These are phyloP conservation scores for Astyanax mexicanus DNA, from an alignment of 2,797 vertebrate species.

Conservation along the genomic window DNA sequence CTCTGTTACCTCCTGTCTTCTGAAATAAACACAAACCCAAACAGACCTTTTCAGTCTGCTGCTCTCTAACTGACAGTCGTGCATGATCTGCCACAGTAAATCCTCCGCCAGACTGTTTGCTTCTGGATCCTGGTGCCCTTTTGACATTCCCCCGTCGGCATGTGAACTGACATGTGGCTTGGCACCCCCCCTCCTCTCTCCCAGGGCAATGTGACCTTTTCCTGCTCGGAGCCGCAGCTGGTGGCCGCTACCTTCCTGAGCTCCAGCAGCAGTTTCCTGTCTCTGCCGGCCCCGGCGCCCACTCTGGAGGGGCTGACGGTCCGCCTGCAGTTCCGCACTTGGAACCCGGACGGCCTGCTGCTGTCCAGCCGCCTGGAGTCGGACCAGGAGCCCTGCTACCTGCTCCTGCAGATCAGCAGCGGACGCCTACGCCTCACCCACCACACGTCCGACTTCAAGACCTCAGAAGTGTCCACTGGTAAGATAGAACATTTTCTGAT, in stretches of 20 bases:
- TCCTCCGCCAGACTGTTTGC: constrained; percentile 6
- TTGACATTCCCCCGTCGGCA: constrained; percentile 20
- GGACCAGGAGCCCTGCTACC: constrained; percentile 74
- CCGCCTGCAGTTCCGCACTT: constrained; percentile 95
- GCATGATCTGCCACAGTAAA: constrained; percentile 10
- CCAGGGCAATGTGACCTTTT: constrained; percentile 97
- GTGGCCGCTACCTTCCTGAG: constrained; percentile 91
- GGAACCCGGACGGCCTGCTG: constrained; percentile 92
- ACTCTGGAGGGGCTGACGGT: constrained; percentile 82
- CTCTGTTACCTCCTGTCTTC: background rate
- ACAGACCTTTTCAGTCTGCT: background rate
- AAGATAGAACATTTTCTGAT: constrained; percentile 62
- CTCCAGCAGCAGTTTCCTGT: constrained; percentile 87
- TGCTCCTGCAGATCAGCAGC: constrained; percentile 83
- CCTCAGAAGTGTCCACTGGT: constrained; percentile 87
- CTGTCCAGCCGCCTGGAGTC: constrained; percentile 83
- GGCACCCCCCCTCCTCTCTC: constrained; percentile 56
- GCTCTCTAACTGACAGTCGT: background rate
- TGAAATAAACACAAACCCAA: background rate
- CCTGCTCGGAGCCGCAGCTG: constrained; percentile 89
- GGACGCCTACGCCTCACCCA: constrained; percentile 84
- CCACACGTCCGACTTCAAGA: constrained; percentile 76
- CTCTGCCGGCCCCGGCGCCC: constrained; percentile 81
- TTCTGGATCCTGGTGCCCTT: constrained; percentile 10
- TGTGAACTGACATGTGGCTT: constrained; percentile 55